phyloP scores from a whole-genome alignment of 1,140 invertebrate species.

The Trichogramma pretiosum region DNA sequence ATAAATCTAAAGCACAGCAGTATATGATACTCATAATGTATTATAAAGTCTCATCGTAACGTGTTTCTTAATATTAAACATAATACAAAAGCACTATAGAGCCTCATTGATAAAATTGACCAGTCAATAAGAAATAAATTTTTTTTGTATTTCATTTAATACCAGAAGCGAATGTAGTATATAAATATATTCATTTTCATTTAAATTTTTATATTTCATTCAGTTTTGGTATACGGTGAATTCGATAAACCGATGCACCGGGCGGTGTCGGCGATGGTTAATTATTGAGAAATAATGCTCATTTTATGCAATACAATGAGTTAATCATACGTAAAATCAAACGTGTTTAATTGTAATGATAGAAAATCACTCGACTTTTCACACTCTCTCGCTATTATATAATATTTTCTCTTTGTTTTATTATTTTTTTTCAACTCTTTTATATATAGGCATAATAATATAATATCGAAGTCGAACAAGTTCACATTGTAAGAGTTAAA shows the following conservation, averaged over 20 bases:
- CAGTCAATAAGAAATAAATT: conserved; percentile 10
- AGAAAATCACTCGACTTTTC: neutral
- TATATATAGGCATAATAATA: no score
- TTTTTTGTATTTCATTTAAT: neutral
- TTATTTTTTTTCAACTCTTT: no score
- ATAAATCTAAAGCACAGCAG: conserved; percentile 32
- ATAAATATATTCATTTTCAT: conserved; percentile 11
- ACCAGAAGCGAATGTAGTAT: conserved; percentile 2
- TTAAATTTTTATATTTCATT: conserved; percentile 3
- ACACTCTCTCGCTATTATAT: no score
- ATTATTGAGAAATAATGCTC: neutral
- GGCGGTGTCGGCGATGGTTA: no score
- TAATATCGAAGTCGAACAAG: no score
- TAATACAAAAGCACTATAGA: conserved; percentile 16
- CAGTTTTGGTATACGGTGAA: no score
- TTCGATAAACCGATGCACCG: no score
- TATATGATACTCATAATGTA: conserved; percentile 16
- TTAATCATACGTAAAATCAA: neutral
- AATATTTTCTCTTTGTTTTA: no score
- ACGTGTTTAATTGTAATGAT: neutral
- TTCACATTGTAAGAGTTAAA: no score
- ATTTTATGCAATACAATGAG: neutral
- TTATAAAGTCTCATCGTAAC: conserved; percentile 18
- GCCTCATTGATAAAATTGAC: conserved; percentile 16
- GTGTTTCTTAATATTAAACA: conserved; percentile 7